Evolutionary conservation across 2,888 invertebrate genomes (phyloP), one percentile per base, ranked within the genome.

Genomic region (Siphonodentalium dalli): DNA sequence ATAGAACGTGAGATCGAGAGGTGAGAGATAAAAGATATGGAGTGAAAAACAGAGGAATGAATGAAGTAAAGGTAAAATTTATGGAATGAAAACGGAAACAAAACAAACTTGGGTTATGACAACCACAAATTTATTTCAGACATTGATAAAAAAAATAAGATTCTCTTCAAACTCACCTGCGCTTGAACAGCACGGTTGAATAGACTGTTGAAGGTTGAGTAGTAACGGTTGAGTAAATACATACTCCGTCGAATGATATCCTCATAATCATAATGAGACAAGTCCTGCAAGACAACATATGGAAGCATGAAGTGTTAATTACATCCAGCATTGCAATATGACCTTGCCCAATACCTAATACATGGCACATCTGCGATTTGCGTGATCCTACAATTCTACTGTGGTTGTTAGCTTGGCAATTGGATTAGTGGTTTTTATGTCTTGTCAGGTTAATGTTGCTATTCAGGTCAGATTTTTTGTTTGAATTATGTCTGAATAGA

Each of bases 251-350:
- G 60, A 1, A 79, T 70, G 70, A 79, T 73, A 35, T 74, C 67
- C 50, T 75, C 74, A 53, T 80, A 76, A 31, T 78, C 68, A 50
- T 80, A 80, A 49, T 69, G 59, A 5, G 75, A 73, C 54, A 77
- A 53, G 43, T 78, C 78, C 77, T 78, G 68, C 0, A 68, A 54
- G 26, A 41, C 9, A 50, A 39, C 9, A 8, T 28, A 35, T 15
- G 3, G 4, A 3, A 15, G 13, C 2, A 31, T n/a, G 33, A 6
- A 42, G 18, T n/a, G 26, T 4, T 13, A 20, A 31, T 33, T 1
- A 29, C 6, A 21, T 15, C 31, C 9, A 21, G 21, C 1, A n/a
- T 6, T n/a, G 33, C 44, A 21, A 6, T n/a, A n/a, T n/a, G n/a
- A n/a, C n/a, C 15, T 15, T 1, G 9, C n/a, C 15, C 9, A 33